Conservation (phyloP, 2,113 vertebrate genomes). For the Hippocampus barbouri region DNA sequence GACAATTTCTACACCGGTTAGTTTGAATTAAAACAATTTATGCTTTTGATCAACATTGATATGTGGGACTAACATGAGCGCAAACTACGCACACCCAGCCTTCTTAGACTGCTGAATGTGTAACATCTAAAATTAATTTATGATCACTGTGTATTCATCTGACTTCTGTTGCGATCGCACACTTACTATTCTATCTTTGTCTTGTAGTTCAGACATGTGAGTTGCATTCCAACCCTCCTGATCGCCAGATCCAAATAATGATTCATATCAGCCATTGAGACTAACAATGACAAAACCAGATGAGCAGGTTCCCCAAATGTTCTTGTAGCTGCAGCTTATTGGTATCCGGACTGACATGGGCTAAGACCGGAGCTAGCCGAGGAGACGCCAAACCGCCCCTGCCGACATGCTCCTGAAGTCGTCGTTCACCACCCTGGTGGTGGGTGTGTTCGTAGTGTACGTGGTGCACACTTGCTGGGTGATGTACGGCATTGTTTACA, state of each 20-base stretch:
- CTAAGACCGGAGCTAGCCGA: constrained; percentile 28
- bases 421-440: constrained; percentile 86
- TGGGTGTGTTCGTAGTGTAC: constrained; percentile 90
- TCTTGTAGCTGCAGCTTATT: neutral
- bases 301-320: neutral
- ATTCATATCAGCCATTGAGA: neutral
- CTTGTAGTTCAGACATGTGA: neutral
- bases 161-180: neutral
- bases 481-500: constrained; percentile 95
- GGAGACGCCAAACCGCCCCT: neutral
- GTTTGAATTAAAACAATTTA: neutral
- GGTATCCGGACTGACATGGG: constrained; percentile 37
- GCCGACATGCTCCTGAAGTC: constrained; percentile 76
- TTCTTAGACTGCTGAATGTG: neutral
- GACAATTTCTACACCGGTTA: constrained; percentile 2
- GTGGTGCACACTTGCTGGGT: constrained; percentile 97
- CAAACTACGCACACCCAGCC: neutral
- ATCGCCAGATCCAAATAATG: too few species aligned
- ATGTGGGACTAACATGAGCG: neutral
- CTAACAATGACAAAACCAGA: neutral
- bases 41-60: neutral
- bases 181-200: neutral
- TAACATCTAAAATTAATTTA: neutral
- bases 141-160: neutral
- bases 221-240: neutral